Conservation (phyloP, 2,797 vertebrate genomes). For the Aphelocoma californica region DNA sequence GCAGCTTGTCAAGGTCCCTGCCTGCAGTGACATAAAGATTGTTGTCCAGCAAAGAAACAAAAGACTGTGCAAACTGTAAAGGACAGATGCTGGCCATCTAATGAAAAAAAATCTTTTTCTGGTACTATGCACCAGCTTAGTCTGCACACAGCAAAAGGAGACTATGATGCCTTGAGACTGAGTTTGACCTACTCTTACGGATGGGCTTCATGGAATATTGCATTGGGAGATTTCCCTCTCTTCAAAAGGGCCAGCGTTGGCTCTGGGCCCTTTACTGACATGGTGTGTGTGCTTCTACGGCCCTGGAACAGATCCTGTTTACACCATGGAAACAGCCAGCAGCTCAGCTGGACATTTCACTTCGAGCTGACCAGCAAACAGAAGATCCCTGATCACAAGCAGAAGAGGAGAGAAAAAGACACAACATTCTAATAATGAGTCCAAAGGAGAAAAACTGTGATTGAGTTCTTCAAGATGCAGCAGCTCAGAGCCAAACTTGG, state of each 20-base stretch:
- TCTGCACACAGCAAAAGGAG: not conserved
- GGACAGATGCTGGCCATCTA: not conserved
- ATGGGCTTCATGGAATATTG: not conserved
- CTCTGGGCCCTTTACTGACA: not conserved
- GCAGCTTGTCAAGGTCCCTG: accelerated
- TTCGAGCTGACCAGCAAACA: not conserved
- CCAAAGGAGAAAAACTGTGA: not conserved
- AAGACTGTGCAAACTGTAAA: not conserved
- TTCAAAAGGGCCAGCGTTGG: accelerated
- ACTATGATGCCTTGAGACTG: not conserved
- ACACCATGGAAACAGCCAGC: not conserved
- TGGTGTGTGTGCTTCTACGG: accelerated
- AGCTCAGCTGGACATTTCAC: not conserved
- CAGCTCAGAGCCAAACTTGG: not conserved
- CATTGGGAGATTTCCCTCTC: accelerated
- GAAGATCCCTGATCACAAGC: not conserved
- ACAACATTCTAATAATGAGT: not conserved
- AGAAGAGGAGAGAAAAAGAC: not conserved
- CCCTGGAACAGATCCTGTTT: not conserved
- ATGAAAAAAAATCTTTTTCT: not conserved
- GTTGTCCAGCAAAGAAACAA: not conserved
- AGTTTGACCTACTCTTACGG: not conserved
- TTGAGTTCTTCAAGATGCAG: not conserved
- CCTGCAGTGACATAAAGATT: not conserved
- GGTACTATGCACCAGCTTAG: not conserved